Evolutionary conservation across 2,113 vertebrate species (phyloP), one percentile per base, ranked within the genome.

Genomic region (Pelobates fuscus): DNA sequence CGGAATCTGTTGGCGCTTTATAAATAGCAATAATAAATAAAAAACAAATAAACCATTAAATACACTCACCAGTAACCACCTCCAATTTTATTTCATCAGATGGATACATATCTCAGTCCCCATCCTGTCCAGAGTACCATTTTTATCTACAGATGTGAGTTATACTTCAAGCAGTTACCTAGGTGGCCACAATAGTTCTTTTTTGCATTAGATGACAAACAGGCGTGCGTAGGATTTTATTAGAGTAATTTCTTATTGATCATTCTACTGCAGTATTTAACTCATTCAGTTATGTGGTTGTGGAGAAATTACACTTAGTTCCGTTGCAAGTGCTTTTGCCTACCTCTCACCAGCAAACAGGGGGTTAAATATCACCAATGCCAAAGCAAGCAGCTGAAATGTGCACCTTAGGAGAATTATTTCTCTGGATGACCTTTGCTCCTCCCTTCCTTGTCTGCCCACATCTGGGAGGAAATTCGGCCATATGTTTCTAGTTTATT

Each of bases 381-480:
- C 63, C 52, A 49, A 66, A 67, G 54, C 54, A 59, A 67, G 37
- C 63, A 67, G 64, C 63, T 59, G 20, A 60, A 44, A 59, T 59
- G 44, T 67, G 26, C 12, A 67, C 32, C 58, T 37, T 67, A 67
- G 72, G 63, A 59, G 57, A 70, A 52, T 69, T 75, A 75, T 75
- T 77, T 70, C 58, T 26, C 26, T 24, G 32, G 44, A 20, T 70
- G 66, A 77, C 58, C 67, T 70, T 68, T 70, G 66, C 58, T 70
- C 43, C 10, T 32, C 5, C 58, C 66, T 70, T 57, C 75, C 60
- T 41, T 52, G 58, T 44, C 75, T 70, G 59, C 57, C 67, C 75
- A 69, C 75, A 77, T 70, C 66, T 77, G 75, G 67, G 58, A 77
- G 67, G 75, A 68, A 77, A 69, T 77, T 58, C 44, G 61, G 57